Evolutionary conservation across 2,888 invertebrate species (phyloP).

Genomic region (Lacanobia wlatinum): DNA sequence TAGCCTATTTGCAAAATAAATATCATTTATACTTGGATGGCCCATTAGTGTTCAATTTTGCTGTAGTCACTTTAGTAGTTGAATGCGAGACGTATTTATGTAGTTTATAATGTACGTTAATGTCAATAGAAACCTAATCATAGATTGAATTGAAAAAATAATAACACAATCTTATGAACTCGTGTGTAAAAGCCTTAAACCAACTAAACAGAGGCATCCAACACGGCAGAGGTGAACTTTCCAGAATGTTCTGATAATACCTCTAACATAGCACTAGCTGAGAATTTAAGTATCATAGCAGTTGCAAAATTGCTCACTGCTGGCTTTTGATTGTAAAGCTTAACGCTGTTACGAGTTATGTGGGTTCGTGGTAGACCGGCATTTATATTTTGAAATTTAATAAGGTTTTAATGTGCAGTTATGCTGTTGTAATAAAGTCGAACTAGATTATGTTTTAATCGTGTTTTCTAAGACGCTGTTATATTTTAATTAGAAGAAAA

Average conservation of each 20-base stretch:
- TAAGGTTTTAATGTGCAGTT: constrained; percentile 44
- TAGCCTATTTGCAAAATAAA: too few species aligned
- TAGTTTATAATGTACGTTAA: too few species aligned
- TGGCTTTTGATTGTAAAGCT: constrained; percentile 56
- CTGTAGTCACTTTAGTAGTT: too few species aligned
- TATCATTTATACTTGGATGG: too few species aligned
- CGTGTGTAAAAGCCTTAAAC: constrained; percentile 38
- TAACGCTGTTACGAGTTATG: constrained; percentile 33
- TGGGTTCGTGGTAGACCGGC: constrained; percentile 44
- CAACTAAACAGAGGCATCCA: constrained; percentile 43
- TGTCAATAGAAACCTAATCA: too few species aligned
- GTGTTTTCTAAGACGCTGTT: constrained; percentile 26
- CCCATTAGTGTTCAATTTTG: too few species aligned
- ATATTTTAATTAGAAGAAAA: constrained; percentile 2
- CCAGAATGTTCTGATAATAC: constrained; percentile 64
- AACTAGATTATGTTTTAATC: constrained; percentile 44
- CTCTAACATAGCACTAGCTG: constrained; percentile 51
- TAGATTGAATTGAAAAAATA: neutral
- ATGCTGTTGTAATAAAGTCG: constrained; percentile 41
- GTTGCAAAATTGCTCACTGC: constrained; percentile 61
- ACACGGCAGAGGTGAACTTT: constrained; percentile 55
- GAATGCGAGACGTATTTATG: too few species aligned
- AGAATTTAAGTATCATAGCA: constrained; percentile 63
- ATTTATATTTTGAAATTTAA: constrained; percentile 51
- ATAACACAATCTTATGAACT: neutral